phyloP scores from a whole-genome alignment of 2,888 invertebrate genomes.

The Acanthosepion pharaonis region DNA sequence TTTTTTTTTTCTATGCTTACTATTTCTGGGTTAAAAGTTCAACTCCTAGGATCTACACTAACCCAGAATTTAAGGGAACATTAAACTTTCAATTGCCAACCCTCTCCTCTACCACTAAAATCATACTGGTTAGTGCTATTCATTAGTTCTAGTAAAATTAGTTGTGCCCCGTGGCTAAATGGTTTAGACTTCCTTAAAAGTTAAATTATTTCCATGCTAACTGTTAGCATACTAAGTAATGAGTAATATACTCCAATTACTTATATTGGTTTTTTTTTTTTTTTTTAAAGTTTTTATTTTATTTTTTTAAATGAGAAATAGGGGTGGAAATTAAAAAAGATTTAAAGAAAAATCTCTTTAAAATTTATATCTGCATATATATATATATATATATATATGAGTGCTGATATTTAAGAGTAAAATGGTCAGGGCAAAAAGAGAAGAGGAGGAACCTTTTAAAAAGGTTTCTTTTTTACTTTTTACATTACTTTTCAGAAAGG shows the following conservation, averaged over 20 bases:
- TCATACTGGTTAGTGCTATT: neutral
- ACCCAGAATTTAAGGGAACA: neutral
- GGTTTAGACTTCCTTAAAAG: neutral
- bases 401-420: neutral
- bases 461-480: neutral
- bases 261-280: neutral
- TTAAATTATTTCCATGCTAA: neutral
- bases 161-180: neutral
- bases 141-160: neutral
- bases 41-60: neutral
- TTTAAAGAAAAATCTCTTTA: neutral
- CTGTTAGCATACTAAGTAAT: neutral
- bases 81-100: neutral
- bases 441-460: neutral
- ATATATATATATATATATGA: neutral
- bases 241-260: neutral
- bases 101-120: neutral
- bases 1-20: no score
- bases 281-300: neutral
- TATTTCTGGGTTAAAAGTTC: no score
- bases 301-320: neutral
- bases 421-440: neutral
- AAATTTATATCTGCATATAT: neutral
- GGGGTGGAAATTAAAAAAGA: neutral
- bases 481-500: neutral